phyloP scores from a whole-genome alignment of 2,113 vertebrate genomes.

The Coturnix japonica region DNA sequence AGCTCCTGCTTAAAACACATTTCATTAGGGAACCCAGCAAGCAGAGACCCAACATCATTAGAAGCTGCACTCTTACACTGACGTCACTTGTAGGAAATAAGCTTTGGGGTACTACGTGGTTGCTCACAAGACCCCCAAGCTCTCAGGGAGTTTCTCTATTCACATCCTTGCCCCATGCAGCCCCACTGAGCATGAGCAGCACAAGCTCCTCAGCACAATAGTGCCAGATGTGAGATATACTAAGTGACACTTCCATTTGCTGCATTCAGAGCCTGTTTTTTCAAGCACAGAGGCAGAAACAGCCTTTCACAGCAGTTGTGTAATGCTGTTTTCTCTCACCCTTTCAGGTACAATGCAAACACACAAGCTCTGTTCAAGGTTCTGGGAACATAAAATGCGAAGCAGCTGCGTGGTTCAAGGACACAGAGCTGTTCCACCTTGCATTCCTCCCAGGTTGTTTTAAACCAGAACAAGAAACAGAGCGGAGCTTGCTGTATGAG shows the following conservation, averaged over 20 bases:
- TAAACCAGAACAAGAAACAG: neutral
- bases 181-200: neutral
- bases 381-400: neutral
- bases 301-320: too few species aligned
- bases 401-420: neutral
- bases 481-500: too few species aligned
- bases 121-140: neutral
- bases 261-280: neutral
- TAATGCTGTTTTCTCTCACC: neutral
- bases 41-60: neutral
- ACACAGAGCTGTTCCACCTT: neutral
- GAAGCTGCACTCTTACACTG: neutral
- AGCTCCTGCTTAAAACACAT: neutral
- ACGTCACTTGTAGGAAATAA: neutral
- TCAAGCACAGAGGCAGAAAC: neutral
- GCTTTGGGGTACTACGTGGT: neutral
- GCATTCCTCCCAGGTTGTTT: neutral
- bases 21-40: neutral
- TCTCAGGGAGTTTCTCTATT: neutral
- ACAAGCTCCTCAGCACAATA: neutral
- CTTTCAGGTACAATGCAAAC: neutral
- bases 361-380: neutral
- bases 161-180: neutral
- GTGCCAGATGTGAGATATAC: too few species aligned
- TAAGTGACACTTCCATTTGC: too few species aligned